Base-by-base conservation (phyloP, 92 coral and sea anemone species). In the Umimayanthus kanabou region DNA sequence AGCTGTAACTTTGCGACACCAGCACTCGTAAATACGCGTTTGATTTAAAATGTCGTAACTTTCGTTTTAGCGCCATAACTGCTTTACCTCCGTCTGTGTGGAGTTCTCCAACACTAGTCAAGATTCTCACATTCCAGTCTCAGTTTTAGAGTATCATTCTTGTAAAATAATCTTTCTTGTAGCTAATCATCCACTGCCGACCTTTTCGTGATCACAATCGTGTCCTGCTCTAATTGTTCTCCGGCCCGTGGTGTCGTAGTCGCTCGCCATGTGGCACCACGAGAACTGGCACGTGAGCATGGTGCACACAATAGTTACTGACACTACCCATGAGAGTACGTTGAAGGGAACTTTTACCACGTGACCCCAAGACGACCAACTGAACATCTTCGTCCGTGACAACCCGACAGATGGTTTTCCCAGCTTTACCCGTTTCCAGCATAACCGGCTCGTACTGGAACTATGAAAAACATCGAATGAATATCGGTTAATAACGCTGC, bases 251-350 rank as follows among this genome's bases (percentile, higher is more conserved):
- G 43, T 83, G 87, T 20, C 45, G 70, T 33, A 1, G n/a, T 70
- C 87, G 74, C 5, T 83, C 78, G 45, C 15, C 42, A 28, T 45
- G 87, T 26, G 87, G 87, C 9, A 83, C 87, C 0, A 83, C 87
- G 22, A 83, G 42, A 23, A 83, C 78, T 4, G 87, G 87, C 40
- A 47, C 77, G 18, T 83, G 87, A 18, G 87, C 87, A 83, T 83
- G 87, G 20, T 83, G 87, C 5, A 83, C 87, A 83, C 87, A 83
- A 70, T 83, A 83, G 42, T 76, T 83, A 83, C 87, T 83, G 61
- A 83, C 87, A 70, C 87, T 83, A 83, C 87, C 87, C 87, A 83
- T 83, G 87, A 83, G 77, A 47, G 87, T 83, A 71, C 87, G 87
- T 6, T 76, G 78, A 83, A 83, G 45, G 67, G 78, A 69, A 73